A percentile compares a stretch with the other conserved stretches of the same genome.
phyloP scores from a whole-genome alignment of 2,113 vertebrate species.

The Lepus europaeus region DNA sequence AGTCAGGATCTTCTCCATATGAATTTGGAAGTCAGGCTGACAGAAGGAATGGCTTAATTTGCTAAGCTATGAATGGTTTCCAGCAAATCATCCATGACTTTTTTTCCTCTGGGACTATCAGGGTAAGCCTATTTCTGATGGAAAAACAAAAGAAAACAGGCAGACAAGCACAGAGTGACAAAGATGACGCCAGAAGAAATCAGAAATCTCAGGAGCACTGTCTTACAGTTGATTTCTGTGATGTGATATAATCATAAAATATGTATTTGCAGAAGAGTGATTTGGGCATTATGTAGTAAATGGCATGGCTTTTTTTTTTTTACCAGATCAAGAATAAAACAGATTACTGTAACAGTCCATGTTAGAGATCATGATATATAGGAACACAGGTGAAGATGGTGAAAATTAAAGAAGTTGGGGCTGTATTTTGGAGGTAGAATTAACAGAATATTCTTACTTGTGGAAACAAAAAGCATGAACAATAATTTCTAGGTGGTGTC shows the following conservation, averaged over 20 bases:
- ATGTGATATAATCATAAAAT: background rate
- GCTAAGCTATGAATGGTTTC: slow-evolving; percentile 19
- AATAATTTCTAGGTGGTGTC: background rate
- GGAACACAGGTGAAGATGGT: background rate
- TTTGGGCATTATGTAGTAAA: background rate
- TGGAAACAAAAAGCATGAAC: background rate
- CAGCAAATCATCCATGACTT: background rate
- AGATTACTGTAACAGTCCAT: background rate
- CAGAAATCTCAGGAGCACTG: background rate
- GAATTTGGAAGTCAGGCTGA: slow-evolving; percentile 14
- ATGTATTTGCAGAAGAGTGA: background rate
- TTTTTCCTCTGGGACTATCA: background rate
- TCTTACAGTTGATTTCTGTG: background rate
- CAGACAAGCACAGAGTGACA: background rate
- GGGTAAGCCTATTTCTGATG: background rate
- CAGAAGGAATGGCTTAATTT: background rate
- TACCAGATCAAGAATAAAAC: slow-evolving; percentile 10
- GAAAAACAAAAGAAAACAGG: background rate
- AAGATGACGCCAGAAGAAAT: slow-evolving; percentile 26
- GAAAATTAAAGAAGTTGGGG: background rate
- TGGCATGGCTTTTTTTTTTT: background rate
- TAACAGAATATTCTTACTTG: background rate
- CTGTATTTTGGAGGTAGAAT: background rate
- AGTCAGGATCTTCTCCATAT: background rate
- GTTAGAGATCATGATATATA: background rate